Base-by-base conservation (phyloP, 1,140 invertebrate genomes). In the Drosophila biarmipes region DNA sequence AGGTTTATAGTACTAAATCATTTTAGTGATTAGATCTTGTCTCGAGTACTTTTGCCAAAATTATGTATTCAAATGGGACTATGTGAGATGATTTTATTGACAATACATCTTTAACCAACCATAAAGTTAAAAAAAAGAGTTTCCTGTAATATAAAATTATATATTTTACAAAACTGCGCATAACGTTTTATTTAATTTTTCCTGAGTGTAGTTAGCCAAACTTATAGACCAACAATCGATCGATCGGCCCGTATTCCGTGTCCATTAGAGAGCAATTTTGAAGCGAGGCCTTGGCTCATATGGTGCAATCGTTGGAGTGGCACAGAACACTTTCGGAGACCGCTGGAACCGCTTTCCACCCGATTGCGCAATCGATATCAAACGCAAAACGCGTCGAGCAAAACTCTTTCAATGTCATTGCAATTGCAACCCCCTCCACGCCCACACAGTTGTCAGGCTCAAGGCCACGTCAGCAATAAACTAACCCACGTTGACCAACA, bases 361-460 rank as follows among this genome's bases (percentile, higher is more conserved):
- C 77, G 54, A 68, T 78, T 86, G 73, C 74, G 61, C 78, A 86
- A 86, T 81, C 42, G 35, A 62, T 59, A 46, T 27, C 58, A 37
- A 68, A 57, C 35, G 10, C 12, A 29, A 56, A 67, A 43, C 76
- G 61, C 69, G 78, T 79, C 76, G 56, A 61, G 45, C 67, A 61
- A 45, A 64, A 49, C 61, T 78, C 69, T 86, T 89, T 86, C 82
- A 89, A 87, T 86, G 82, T 82, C 82, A 87, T 76, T 87, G 63
- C 74, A 78, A 75, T 63, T 75, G 69, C 81, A 81, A 78, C 68
- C 69, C 80, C 55, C 51, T 46, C 15, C 10, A 29, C n/a, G 6
- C 43, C 14, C 43, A 49, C 55, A 68, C 37, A 48, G 17, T 17
- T 35, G 57, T 46, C 45, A 67, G 58, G 57, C 38, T 80, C 78